Conservation (phyloP, 2,888 invertebrate genomes). For the Megaustenia siamemsis region DNA sequence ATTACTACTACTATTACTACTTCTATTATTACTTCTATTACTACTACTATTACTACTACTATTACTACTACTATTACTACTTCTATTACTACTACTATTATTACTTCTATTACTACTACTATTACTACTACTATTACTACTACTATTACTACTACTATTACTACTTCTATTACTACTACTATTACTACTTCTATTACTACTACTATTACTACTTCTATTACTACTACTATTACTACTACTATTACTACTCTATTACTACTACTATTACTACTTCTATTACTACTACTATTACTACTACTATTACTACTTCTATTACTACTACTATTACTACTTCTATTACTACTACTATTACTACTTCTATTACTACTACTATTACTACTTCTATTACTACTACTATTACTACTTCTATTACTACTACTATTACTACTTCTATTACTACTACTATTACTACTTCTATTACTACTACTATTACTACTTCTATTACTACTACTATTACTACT, state of each 20-base stretch:
- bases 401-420: too few species aligned
- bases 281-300: slow-evolving; percentile 33
- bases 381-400: too few species aligned
- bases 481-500: too few species aligned
- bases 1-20: not conserved
- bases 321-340: not conserved
- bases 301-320: slow-evolving; percentile 39
- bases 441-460: too few species aligned
- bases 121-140: not conserved
- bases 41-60: not conserved
- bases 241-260: slow-evolving; percentile 26
- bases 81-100: not conserved
- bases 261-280: slow-evolving; percentile 31
- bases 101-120: not conserved
- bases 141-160: not conserved
- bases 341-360: not conserved
- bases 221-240: slow-evolving; percentile 37
- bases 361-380: too few species aligned
- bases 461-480: too few species aligned
- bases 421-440: too few species aligned
- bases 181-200: slow-evolving; percentile 33
- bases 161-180: slow-evolving; percentile 39
- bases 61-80: too few species aligned
- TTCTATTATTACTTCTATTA: not conserved
- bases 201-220: slow-evolving; percentile 33